These are phyloP conservation scores for Mycetomoellerius zeteki DNA, from an alignment of 1,140 invertebrate species.

Conservation along the genomic window DNA sequence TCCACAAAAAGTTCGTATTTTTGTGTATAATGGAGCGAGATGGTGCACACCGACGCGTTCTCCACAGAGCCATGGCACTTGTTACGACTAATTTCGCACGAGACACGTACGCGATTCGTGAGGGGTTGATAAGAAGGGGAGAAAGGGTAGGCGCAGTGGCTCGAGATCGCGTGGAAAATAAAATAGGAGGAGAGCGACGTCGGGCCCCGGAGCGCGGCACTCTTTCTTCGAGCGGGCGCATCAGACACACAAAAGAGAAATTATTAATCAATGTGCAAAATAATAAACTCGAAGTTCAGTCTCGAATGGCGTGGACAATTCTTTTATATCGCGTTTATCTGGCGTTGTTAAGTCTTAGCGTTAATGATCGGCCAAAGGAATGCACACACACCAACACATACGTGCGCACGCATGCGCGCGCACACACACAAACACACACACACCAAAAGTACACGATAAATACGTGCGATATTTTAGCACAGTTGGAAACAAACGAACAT, in stretches of 20 bases:
- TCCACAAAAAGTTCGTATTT: constrained; percentile 44
- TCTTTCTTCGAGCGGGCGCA: constrained; percentile 49
- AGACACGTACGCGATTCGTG: constrained; percentile 26
- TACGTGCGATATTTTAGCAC: not conserved
- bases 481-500: not conserved
- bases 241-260: constrained; percentile 1
- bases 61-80: constrained; percentile 65
- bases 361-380: constrained; percentile 74
- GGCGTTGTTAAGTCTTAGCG: constrained; percentile 73
- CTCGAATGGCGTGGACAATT: constrained; percentile 69
- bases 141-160: constrained; percentile 24
- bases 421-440: constrained; percentile 22
- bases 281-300: constrained; percentile 54
- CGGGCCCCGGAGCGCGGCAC: constrained; percentile 36
- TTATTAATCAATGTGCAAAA: constrained; percentile 29
- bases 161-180: constrained; percentile 16
- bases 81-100: constrained; percentile 72
- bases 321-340: constrained; percentile 75
- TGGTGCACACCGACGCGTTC: constrained; percentile 38
- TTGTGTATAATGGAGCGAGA: constrained; percentile 39
- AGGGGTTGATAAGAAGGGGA: not conserved
- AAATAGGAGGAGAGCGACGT: constrained; percentile 46
- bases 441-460: not conserved
- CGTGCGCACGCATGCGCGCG: constrained; percentile 14
- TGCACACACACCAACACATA: constrained; percentile 70